A percentile compares a stretch with the other conserved stretches of the same genome.
Evolutionary conservation across 2,113 vertebrate genomes (phyloP).

Genomic region (Ascaphus truei): DNA sequence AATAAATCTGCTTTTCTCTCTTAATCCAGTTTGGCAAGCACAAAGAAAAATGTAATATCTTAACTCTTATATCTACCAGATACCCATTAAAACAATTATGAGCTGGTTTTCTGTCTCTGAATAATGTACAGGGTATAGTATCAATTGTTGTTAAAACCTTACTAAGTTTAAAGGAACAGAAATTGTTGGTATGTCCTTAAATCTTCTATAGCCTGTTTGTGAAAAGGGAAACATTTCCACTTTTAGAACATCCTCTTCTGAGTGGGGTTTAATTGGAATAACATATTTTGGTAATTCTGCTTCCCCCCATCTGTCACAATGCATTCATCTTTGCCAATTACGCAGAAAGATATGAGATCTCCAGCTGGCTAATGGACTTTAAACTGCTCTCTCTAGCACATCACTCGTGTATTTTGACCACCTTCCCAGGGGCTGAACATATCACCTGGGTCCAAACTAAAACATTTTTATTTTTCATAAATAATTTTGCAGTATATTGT

Average conservation of each 20-base stretch:
- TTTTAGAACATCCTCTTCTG: constrained; percentile 14
- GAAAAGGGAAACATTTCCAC: constrained; percentile 2
- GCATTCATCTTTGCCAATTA: constrained; percentile 26
- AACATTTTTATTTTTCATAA: not conserved
- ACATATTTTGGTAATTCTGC: constrained; percentile 19
- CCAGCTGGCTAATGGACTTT: constrained; percentile 29
- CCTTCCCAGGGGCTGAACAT: not conserved
- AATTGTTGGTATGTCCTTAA: not conserved
- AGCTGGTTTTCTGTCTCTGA: too few relatives aligned
- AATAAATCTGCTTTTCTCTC: too few relatives aligned
- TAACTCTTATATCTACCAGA: too few relatives aligned
- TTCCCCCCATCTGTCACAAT: constrained; percentile 26
- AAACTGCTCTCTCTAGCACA: constrained; percentile 21
- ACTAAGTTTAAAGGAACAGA: not conserved
- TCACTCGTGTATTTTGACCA: constrained; percentile 19
- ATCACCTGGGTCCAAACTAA: not conserved
- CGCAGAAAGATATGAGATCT: constrained; percentile 21
- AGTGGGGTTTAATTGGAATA: constrained; percentile 27
- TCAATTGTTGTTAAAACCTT: too few relatives aligned
- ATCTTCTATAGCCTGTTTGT: not conserved
- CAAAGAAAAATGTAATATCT: too few relatives aligned
- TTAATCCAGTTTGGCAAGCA: too few relatives aligned
- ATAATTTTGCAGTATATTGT: not conserved
- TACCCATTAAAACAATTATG: too few relatives aligned
- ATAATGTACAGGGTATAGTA: too few relatives aligned